Evolutionary conservation across 2,797 vertebrate species (phyloP).

Genomic region (Knipowitschia caucasica): DNA sequence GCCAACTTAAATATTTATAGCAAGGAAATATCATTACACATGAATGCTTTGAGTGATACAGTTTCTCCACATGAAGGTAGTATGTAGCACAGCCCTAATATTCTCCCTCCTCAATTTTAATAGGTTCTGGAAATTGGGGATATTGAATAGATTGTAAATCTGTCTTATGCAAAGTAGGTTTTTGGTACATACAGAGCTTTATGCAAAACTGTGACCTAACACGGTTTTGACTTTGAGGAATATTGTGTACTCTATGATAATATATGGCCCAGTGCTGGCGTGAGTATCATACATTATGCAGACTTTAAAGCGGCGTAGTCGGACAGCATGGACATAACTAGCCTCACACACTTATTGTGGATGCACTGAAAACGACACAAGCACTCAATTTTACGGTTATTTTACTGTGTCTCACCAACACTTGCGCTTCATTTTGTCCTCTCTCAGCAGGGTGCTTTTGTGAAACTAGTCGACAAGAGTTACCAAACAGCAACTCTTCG

Average conservation of each 20-base stretch:
- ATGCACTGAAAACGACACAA: slow-evolving; percentile 16
- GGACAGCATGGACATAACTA: slow-evolving; percentile 48
- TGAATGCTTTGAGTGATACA: slow-evolving; percentile 53
- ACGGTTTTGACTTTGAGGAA: slow-evolving; percentile 43
- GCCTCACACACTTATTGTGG: slow-evolving; percentile 30
- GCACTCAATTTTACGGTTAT: slow-evolving; percentile 35
- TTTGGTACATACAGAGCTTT: slow-evolving; percentile 21
- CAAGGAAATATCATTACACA: slow-evolving; percentile 48
- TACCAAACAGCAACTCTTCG: slow-evolving; percentile 68
- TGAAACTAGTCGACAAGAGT: slow-evolving; percentile 73
- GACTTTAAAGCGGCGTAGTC: slow-evolving; percentile 43
- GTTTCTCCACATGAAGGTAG: slow-evolving; percentile 41
- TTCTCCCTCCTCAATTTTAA: slow-evolving; percentile 11
- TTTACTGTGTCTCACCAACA: slow-evolving; percentile 39
- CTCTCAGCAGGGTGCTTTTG: slow-evolving; percentile 58
- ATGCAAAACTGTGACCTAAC: slow-evolving; percentile 44
- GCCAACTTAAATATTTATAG: slow-evolving; percentile 62
- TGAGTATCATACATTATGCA: slow-evolving; percentile 67
- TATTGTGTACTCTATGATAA: slow-evolving; percentile 56
- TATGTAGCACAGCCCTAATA: slow-evolving; percentile 22
- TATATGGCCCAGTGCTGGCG: slow-evolving; percentile 40
- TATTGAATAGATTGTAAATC: slow-evolving; percentile 24
- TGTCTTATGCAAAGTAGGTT: slow-evolving; percentile 18
- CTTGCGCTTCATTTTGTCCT: slow-evolving; percentile 39
- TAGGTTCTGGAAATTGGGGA: slow-evolving; percentile 16